These are phyloP conservation scores for Pinna nobilis DNA, from an alignment of 1,140 invertebrate species.

Conservation along the genomic window DNA sequence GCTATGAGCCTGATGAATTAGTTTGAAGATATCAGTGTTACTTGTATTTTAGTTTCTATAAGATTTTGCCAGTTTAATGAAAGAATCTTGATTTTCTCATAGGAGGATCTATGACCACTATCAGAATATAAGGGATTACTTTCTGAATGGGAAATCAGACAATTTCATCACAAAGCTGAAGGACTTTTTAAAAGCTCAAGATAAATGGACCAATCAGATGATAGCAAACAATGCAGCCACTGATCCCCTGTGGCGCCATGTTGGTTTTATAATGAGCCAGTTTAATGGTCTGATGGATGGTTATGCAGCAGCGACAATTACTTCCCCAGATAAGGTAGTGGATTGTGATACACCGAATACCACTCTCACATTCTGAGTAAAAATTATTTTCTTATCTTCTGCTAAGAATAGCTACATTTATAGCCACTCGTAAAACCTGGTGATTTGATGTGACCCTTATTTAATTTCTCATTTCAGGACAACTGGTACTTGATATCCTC, in stretches of 20 bases:
- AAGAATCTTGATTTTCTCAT: constrained; percentile 31
- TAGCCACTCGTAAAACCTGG: no score
- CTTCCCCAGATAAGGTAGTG: background rate
- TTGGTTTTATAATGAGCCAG: constrained; percentile 58
- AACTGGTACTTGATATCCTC: no score
- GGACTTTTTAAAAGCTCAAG: constrained; percentile 55
- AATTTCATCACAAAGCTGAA: constrained; percentile 38
- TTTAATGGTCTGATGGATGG: constrained; percentile 64
- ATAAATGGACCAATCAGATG: constrained; percentile 57
- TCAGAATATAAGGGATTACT: constrained; percentile 54
- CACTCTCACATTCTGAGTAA: no score
- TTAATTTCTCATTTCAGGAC: no score
- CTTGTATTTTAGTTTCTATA: no score
- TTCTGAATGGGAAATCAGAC: constrained; percentile 22
- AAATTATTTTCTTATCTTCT: no score
- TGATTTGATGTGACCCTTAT: no score
- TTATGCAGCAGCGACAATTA: constrained; percentile 47
- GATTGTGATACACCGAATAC: no score
- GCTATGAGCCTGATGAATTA: no score
- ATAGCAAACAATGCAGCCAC: constrained; percentile 43
- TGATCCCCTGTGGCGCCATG: constrained; percentile 64
- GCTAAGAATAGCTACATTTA: no score
- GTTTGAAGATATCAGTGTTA: no score
- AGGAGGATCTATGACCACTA: constrained; percentile 67
- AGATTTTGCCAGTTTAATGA: background rate